Conservation (phyloP, 2,888 invertebrate genomes). For the Leucoptera coffeella region DNA sequence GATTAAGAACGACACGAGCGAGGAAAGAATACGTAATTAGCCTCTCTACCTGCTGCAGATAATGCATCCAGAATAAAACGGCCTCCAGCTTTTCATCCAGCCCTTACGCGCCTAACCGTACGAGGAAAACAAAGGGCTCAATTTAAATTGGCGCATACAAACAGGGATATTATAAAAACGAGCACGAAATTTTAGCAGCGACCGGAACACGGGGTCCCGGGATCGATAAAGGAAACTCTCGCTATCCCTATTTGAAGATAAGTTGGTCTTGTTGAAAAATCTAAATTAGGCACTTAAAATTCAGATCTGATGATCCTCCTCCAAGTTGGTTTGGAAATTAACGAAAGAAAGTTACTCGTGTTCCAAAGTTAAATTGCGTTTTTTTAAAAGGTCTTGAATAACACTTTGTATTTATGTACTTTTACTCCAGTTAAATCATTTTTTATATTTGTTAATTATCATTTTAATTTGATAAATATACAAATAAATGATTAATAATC, state of each 20-base stretch:
- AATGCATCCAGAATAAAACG: slow-evolving; percentile 26
- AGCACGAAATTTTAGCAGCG: slow-evolving; percentile 29
- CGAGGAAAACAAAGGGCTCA: slow-evolving; percentile 6
- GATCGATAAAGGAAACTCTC: slow-evolving; percentile 29
- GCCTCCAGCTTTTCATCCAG: slow-evolving; percentile 10
- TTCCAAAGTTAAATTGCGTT: too few species aligned
- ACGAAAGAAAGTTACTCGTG: too few species aligned
- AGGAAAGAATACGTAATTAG: slow-evolving; percentile 55
- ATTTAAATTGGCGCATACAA: slow-evolving; percentile 22
- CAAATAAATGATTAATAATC: too few species aligned
- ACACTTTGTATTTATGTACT: too few species aligned
- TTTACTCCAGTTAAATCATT: too few species aligned
- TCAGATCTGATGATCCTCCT: slow-evolving; percentile 13
- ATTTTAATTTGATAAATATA: too few species aligned
- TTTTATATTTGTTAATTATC: too few species aligned
- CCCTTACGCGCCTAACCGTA: slow-evolving; percentile 8
- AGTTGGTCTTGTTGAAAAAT: slow-evolving; percentile 44
- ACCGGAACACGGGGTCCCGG: slow-evolving; percentile 40
- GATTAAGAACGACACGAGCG: slow-evolving; percentile 46
- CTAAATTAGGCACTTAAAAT: slow-evolving; percentile 45
- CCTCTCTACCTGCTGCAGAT: slow-evolving; percentile 46
- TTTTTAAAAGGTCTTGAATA: too few species aligned
- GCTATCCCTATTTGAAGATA: slow-evolving; percentile 19
- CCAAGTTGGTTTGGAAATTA: too few species aligned
- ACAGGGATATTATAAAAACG: slow-evolving; percentile 40